Conservation (phyloP, 2,888 invertebrate species). For the Lasioglossum pauxillum region DNA sequence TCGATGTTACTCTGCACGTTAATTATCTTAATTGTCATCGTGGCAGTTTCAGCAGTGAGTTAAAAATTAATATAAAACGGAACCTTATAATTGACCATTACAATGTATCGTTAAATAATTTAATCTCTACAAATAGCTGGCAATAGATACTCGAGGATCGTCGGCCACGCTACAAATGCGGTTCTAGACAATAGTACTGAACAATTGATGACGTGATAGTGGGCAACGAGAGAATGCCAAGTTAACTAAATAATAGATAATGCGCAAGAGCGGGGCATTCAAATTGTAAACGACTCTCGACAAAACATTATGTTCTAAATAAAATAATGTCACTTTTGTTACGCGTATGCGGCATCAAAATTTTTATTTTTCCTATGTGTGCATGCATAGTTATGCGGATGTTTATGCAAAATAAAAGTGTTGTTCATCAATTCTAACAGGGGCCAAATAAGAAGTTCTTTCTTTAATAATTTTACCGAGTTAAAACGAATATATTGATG, state of each 20-base stretch:
- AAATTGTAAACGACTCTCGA: not conserved
- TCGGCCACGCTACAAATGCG: not conserved
- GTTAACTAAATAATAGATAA: conserved; percentile 2
- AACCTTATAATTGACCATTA: not conserved
- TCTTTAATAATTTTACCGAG: not conserved
- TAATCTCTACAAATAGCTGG: not conserved
- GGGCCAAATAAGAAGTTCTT: not conserved
- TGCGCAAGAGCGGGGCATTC: not conserved
- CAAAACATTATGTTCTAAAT: not conserved
- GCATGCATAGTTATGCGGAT: not conserved
- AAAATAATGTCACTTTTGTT: not conserved
- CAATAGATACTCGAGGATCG: not conserved
- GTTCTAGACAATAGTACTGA: conserved; percentile 4
- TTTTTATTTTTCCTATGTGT: not conserved
- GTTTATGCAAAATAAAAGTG: not conserved
- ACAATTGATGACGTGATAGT: not conserved
- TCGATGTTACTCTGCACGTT: not conserved
- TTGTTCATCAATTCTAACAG: not conserved
- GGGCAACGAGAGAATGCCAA: not conserved
- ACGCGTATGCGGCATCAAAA: not conserved
- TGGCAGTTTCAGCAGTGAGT: not conserved
- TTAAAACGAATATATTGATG: not conserved
- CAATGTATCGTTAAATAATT: not conserved
- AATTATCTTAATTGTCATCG: not conserved
- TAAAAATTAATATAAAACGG: not conserved